Conservation (phyloP, 1,140 invertebrate species). For the Notospermus geniculatus region DNA sequence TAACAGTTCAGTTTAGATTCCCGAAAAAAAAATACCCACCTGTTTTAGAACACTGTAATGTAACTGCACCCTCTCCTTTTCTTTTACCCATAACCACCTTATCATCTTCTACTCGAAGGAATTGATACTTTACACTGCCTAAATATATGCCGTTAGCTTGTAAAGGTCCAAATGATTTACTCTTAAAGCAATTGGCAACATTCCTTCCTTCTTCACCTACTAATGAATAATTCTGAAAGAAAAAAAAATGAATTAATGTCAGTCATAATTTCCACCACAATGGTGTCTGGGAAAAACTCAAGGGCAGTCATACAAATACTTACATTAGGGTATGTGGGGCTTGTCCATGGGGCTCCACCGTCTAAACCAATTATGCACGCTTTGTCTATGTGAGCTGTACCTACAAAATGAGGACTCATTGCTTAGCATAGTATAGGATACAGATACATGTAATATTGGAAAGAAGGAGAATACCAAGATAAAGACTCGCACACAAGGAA, state of each 20-base stretch:
- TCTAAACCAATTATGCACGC: slow-evolving; percentile 19
- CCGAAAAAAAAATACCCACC: too few relatives aligned
- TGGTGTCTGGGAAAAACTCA: too few relatives aligned
- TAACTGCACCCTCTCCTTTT: background rate
- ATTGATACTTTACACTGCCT: slow-evolving; percentile 5
- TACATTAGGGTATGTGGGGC: background rate
- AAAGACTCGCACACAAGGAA: too few relatives aligned
- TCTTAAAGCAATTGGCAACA: background rate
- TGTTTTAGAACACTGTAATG: background rate
- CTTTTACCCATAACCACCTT: background rate
- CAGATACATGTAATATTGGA: too few relatives aligned
- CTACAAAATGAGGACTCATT: background rate
- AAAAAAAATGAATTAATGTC: background rate
- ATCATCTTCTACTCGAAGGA: background rate
- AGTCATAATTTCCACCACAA: too few relatives aligned
- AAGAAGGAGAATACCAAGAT: too few relatives aligned
- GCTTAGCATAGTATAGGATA: too few relatives aligned
- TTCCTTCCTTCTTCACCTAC: background rate
- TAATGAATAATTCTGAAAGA: background rate
- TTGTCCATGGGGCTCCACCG: slow-evolving; percentile 12
- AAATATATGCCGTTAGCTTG: slow-evolving; percentile 1
- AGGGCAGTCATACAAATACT: too few relatives aligned
- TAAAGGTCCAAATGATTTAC: background rate
- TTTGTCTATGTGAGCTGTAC: slow-evolving; percentile 12
- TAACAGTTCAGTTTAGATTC: too few relatives aligned